Percentiles rank a stretch among this genome's conserved stretches.
phyloP scores from a whole-genome alignment of 1,140 invertebrate genomes.

The Drosophila sturtevanti region DNA sequence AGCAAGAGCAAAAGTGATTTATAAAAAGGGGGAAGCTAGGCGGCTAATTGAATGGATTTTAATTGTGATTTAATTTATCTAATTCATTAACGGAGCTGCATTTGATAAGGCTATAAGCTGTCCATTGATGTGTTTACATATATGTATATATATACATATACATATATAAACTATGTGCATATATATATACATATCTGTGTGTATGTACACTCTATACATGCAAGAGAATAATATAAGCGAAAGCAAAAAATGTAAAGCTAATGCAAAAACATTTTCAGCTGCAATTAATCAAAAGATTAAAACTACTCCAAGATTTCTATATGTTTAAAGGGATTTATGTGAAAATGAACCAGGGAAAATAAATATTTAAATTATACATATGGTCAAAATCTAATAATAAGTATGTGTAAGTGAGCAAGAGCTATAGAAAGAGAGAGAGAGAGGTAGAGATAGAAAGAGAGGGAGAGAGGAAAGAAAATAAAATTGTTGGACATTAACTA shows the following conservation, averaged over 20 bases:
- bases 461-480: constrained; percentile 21
- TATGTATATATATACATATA: not conserved
- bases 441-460: constrained; percentile 1
- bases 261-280: constrained; percentile 6
- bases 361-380: not conserved
- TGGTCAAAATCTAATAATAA: not conserved
- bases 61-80: not conserved
- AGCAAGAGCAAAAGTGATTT: not conserved
- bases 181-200: not conserved
- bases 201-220: not conserved
- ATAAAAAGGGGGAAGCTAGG: constrained; percentile 11
- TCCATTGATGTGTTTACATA: not conserved
- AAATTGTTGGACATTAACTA: constrained; percentile 61
- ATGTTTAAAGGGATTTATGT: not conserved
- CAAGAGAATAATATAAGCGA: not conserved
- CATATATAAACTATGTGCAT: no score
- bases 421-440: not conserved
- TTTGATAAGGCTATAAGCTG: not conserved
- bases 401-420: constrained; percentile 11
- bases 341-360: not conserved
- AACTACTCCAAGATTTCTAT: not conserved
- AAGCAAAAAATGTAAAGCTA: constrained; percentile 2
- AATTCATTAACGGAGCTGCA: not conserved
- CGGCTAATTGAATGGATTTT: not conserved
- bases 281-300: not conserved